Evolutionary conservation across 2,113 vertebrate genomes (phyloP), one percentile per base, ranked within the genome.

Genomic region (Ammospiza nelsoni): DNA sequence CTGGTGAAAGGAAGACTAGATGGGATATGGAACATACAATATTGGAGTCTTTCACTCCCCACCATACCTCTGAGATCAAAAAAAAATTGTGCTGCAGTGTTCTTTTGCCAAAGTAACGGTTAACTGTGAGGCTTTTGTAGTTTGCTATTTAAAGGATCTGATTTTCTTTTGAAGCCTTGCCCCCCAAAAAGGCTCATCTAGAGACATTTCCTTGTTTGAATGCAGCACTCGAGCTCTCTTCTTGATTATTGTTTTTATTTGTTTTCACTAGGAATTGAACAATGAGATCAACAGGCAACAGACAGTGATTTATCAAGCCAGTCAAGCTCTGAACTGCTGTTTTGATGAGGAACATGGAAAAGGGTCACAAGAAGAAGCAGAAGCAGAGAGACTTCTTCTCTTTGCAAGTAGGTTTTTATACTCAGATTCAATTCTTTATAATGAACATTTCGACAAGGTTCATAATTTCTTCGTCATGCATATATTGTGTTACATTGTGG

Each of bases 321-420:
- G 99, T 89, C 99, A 99, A 97, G 99, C 99, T 25, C 98, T 99
- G 43, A 99, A 99, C 95, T 99, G 99, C 96, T 99, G 99, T 95
- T 98, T 98, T 11, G 99, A 99, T 73, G 99, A 99, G 88, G 99
- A 99, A 6, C 99, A 99, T 21, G 99, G 99, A 12, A 99, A 99
- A 95, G 99, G 99, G 11, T 99, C 99, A 1, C 98, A 98, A 81
- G 99, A 99, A 93, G 99, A 99, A 97, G 99, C 99, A 7, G 99
- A 99, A 78, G 99, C 99, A 5, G 99, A 99, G 95, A 98, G 99
- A 86, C 98, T 99, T 12, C 98, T 99, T 92, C 97, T 99, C 35
- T 97, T 99, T 59, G 99, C 99, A 91, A 99, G 99, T 99, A 97
- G 51, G 99, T 98, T 89, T 98, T 86, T 59, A 43, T 24, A 22